phyloP scores from a whole-genome alignment of 2,888 invertebrate genomes.

The Scaptomyza caliginosa region DNA sequence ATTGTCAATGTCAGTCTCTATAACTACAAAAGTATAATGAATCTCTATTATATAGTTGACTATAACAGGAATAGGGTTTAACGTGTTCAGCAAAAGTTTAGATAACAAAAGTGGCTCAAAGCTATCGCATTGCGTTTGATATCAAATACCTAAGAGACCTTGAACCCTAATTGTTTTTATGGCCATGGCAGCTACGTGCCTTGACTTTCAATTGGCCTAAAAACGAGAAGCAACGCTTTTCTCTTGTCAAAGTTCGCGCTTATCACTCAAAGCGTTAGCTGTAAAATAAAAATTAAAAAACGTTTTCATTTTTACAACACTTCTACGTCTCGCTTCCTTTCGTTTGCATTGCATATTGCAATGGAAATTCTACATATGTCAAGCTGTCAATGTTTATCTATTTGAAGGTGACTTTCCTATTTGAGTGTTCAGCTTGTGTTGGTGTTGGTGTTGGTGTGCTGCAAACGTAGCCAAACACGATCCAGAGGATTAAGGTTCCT shows the following conservation, averaged over 20 bases:
- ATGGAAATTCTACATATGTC: conserved; percentile 69
- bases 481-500: conserved; percentile 66
- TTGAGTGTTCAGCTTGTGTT: neutral
- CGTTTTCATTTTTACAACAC: conserved; percentile 1
- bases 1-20: conserved; percentile 23
- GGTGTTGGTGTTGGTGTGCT: conserved; percentile 5
- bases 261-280: conserved; percentile 52
- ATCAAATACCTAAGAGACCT: conserved; percentile 34
- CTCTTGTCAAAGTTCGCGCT: conserved; percentile 35
- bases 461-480: conserved; percentile 34
- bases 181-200: conserved; percentile 39
- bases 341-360: conserved; percentile 12
- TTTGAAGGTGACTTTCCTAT: conserved; percentile 57
- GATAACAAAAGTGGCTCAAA: neutral
- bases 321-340: neutral
- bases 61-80: no score
- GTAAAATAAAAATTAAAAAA: conserved; percentile 63
- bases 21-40: neutral
- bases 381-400: conserved; percentile 79
- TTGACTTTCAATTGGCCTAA: conserved; percentile 22
- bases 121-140: conserved; percentile 24
- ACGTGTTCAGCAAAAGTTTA: neutral
- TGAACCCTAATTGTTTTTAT: conserved; percentile 54
- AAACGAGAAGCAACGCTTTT: neutral
- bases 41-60: neutral